Evolutionary conservation across 2,888 invertebrate genomes (phyloP), one percentile per base, ranked within the genome.

Genomic region (Nemotelus pantherinus): DNA sequence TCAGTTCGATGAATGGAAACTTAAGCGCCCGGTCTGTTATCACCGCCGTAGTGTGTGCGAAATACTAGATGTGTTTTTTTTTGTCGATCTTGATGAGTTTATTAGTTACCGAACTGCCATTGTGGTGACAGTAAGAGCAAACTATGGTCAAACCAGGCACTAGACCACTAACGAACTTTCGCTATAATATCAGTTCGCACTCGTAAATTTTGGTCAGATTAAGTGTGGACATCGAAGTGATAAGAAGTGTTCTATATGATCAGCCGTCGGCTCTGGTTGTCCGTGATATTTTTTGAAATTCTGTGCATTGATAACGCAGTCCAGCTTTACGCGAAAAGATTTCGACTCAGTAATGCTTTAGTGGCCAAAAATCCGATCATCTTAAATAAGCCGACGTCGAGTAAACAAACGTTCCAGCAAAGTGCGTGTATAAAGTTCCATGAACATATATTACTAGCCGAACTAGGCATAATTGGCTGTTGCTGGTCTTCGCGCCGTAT

Each of bases 381-480:
- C 41, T 63, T 0, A 43, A 39, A 39, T 5, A 63, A 63, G 63
- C 43, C 63, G 63, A 3, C 63, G 63, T 39, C 63, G 5, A 58
- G 25, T 25, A 58, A 7, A 25, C 58, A 25, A 6, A 7, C 5
- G 25, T 50, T 48, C 48, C 55, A 44, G 43, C 9, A 63, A 6
- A 9, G 25, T 41, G 47, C 58, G 58, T 60, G 50, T 63, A 55
- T 44, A n/a, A 10, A 68, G 41, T 50, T 9, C 68, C 7, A 48
- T 3, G 25, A n/a, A 39, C n/a, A 7, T 68, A 68, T 45, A 10
- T 44, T 6, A 25, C 41, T n/a, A n/a, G 55, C 25, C 6, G 47
- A 74, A 9, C 63, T 39, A 3, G 48, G 50, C 50, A 60, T 74
- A 58, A 60, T 72, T 72, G 72, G 72, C 72, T 74, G 74, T 74